Evolutionary conservation across 2,113 vertebrate genomes (phyloP).

Genomic region (human (Homo sapiens)): GRCh38 chr1:204433501-204434000

Average conservation of each 20-base stretch:
- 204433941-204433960: conserved; percentile 91
- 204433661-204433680: neutral
- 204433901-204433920: conserved; percentile 99
- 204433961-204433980: conserved; percentile 8
- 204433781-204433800: conserved; percentile 91
- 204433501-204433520: neutral
- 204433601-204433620: neutral
- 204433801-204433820: conserved; percentile 97
- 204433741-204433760: neutral
- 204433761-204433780: neutral
- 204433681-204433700: neutral
- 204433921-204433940: conserved; percentile 98
- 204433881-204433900: conserved; percentile 98
- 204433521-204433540: neutral
- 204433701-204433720: neutral
- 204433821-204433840: conserved; percentile 98
- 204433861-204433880: conserved; percentile 98
- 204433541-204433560: neutral
- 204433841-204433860: conserved; percentile 98
- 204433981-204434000: neutral
- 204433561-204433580: neutral
- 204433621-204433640: neutral
- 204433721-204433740: neutral
- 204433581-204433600: neutral
- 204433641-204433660: neutral